Base-by-base conservation (phyloP, 2,113 vertebrate species). In the Galbula dea region DNA sequence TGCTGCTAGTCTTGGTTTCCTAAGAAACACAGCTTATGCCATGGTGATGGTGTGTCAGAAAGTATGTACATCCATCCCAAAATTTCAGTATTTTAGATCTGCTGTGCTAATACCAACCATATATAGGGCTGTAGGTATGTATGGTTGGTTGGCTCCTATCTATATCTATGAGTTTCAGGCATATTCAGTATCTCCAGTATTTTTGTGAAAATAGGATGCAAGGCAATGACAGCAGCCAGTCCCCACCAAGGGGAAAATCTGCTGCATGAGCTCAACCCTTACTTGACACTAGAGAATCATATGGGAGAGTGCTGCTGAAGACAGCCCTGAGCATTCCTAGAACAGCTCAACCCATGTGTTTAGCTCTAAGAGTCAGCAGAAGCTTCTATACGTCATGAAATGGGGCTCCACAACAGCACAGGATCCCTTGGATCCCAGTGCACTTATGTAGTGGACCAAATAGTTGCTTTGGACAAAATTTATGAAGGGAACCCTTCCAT, bases 1-100 rank as follows among this genome's bases (percentile, higher is more conserved):
- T 80, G 75, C 94, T 92, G 65, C 78, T 88, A 83, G 68, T 54
- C 63, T n/a, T 91, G 79, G 95, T 96, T 96, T 96, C 95, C 96
- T 95, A 96, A 96, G 96, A 96, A 96, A 96, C 91, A 83, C 83
- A 89, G 75, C 54, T 61, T 71, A 62, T 87, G 51, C 96, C 88
- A 62, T 88, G 79, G 95, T 83, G 93, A 94, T 95, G 92, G 51
- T 67, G 19, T 62, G 68, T 74, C 89, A 55, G 89, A 86, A 71
- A 0, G 4, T 92, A 26, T 2, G 0, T 67, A 6, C 9, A 2
- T 65, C 81, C 74, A 66, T 73, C 87, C 75, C 51, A 88, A 5
- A 8, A 29, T 52, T 49, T 41, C 62, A 49, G 72, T 49, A 58
- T 58, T 95, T 76, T 34, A 27, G 67, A 93, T 91, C 32, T 51